phyloP scores from a whole-genome alignment of 1,140 invertebrate genomes.

The Eulimnadia texana region DNA sequence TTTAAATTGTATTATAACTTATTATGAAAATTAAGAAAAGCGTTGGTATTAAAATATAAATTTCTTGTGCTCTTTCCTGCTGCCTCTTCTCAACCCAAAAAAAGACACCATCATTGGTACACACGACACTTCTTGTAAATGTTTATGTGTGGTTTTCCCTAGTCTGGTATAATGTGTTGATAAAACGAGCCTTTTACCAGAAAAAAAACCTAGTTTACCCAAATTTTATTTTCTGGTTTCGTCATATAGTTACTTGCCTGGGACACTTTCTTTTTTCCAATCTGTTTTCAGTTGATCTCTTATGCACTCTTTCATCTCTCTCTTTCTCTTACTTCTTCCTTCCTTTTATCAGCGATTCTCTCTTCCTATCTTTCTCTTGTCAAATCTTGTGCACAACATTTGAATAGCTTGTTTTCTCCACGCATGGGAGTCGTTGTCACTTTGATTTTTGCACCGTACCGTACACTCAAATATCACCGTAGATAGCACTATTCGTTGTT shows the following conservation, averaged over 20 bases:
- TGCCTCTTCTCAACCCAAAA: not conserved
- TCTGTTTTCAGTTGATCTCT: no score
- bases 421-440: not conserved
- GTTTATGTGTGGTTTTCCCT: not conserved
- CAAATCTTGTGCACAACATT: not conserved
- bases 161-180: not conserved
- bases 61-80: not conserved
- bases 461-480: no score
- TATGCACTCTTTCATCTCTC: no score
- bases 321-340: no score
- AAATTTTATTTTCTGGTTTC: no score
- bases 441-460: not conserved
- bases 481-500: no score
- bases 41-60: not conserved
- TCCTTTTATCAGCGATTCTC: no score
- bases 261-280: no score
- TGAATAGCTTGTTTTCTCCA: not conserved
- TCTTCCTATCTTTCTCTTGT: conserved; percentile 2
- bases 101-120: conserved; percentile 11
- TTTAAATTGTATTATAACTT: no score
- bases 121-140: not conserved
- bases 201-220: no score
- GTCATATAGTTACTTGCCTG: no score
- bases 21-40: not conserved
- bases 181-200: no score